Conservation (phyloP, 2,888 invertebrate species). For the Ditula angustiorana region DNA sequence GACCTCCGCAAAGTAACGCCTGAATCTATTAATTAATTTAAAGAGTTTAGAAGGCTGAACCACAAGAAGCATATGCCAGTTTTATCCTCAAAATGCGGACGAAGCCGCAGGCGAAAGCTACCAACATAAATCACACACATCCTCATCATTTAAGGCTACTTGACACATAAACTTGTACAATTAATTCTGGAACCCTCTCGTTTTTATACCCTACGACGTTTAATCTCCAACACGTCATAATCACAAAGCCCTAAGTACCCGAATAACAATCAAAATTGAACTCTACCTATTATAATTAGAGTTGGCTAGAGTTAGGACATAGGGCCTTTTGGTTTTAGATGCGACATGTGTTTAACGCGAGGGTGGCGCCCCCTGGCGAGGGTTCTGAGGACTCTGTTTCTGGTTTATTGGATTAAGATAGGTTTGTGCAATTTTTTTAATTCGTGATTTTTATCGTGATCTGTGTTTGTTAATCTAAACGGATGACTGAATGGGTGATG, state of each 20-base stretch:
- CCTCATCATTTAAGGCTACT: slow-evolving; percentile 44
- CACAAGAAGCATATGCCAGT: too few species aligned
- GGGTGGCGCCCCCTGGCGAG: slow-evolving; percentile 27
- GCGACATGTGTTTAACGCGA: slow-evolving; percentile 40
- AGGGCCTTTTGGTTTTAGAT: not conserved
- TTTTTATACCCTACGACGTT: slow-evolving; percentile 43
- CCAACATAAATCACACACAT: not conserved
- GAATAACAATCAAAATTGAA: not conserved
- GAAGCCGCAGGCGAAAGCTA: not conserved
- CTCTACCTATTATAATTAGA: not conserved
- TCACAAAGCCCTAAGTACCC: not conserved
- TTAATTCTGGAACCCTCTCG: slow-evolving; percentile 42
- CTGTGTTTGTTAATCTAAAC: slow-evolving; percentile 1
- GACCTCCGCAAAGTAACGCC: too few species aligned
- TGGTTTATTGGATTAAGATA: slow-evolving; percentile 47
- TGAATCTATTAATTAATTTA: too few species aligned
- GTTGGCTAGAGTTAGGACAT: too few species aligned
- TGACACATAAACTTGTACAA: slow-evolving; percentile 47
- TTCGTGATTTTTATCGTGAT: slow-evolving; percentile 31
- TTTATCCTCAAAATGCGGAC: too few species aligned
- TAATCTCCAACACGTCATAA: slow-evolving; percentile 41
- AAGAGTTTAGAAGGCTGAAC: too few species aligned
- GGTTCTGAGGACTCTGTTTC: slow-evolving; percentile 38
- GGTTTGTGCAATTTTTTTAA: slow-evolving; percentile 39
- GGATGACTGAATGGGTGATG: not conserved